Conservation (phyloP, 23 tunicate genomes). For the Phallusia fumigata region DNA sequence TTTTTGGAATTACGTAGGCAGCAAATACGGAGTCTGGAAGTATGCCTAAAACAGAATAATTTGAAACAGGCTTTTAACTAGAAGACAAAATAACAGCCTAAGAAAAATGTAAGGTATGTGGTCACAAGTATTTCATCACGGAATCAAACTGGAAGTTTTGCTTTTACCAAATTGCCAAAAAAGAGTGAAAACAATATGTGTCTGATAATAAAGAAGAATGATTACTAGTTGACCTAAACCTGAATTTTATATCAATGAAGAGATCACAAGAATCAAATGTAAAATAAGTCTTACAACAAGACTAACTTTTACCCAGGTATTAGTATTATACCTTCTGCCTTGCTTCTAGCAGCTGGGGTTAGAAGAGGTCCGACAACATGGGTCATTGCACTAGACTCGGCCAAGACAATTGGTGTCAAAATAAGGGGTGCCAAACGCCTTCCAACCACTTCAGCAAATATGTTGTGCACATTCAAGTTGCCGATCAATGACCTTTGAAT, state of each 20-base stretch:
- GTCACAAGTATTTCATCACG: no score
- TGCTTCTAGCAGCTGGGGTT: constrained; percentile 38
- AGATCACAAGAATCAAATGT: not conserved
- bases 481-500: constrained; percentile 29
- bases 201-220: no score
- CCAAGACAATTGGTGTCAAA: constrained; percentile 68
- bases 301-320: not conserved
- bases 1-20: constrained; percentile 73
- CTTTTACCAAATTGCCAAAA: no score
- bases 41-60: constrained; percentile 28
- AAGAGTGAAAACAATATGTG: no score
- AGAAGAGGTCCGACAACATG: constrained; percentile 44
- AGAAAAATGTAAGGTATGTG: no score
- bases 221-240: not conserved
- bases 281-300: not conserved
- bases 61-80: no score
- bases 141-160: no score
- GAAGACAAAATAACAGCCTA: no score
- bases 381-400: constrained; percentile 60
- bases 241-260: not conserved
- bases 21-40: constrained; percentile 73
- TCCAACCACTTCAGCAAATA: constrained; percentile 71
- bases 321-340: not conserved
- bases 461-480: constrained; percentile 38
- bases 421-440: constrained; percentile 65